phyloP scores from a whole-genome alignment of 1,140 invertebrate genomes.

The Plutomurus gul region DNA sequence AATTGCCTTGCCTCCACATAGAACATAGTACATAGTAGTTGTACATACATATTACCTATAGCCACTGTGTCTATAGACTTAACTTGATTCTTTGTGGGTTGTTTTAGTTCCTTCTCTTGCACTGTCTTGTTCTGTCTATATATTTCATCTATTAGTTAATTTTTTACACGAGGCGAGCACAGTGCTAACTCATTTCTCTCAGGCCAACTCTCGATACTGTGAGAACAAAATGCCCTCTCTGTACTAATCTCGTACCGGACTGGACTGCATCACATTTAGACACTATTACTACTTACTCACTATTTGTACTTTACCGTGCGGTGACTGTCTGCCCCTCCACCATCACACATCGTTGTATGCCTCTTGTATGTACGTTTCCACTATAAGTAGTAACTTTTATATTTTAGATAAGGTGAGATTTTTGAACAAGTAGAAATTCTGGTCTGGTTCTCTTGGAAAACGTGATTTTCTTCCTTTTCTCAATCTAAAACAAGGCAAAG shows the following conservation, averaged over 20 bases:
- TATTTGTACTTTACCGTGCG: constrained; percentile 3
- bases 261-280: no score
- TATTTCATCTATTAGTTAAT: constrained; percentile 28
- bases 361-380: no score
- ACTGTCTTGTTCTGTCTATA: background rate
- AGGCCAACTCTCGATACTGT: no score
- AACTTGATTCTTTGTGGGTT: constrained; percentile 1
- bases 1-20: no score
- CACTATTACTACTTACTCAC: no score
- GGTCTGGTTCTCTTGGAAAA: constrained; percentile 10
- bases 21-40: no score
- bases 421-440: background rate
- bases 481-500: background rate
- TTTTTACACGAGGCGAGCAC: background rate
- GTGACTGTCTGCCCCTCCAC: no score
- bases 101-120: background rate
- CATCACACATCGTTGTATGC: no score
- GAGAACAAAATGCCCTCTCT: constrained; percentile 7
- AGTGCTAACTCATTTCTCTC: constrained; percentile 8
- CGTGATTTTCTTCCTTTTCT: constrained; percentile 40
- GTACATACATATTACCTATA: no score
- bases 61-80: no score
- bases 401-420: constrained; percentile 5
- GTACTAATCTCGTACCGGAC: no score
- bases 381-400: no score